Conservation (phyloP, 2,113 vertebrate species). For the Etia nguti region DNA sequence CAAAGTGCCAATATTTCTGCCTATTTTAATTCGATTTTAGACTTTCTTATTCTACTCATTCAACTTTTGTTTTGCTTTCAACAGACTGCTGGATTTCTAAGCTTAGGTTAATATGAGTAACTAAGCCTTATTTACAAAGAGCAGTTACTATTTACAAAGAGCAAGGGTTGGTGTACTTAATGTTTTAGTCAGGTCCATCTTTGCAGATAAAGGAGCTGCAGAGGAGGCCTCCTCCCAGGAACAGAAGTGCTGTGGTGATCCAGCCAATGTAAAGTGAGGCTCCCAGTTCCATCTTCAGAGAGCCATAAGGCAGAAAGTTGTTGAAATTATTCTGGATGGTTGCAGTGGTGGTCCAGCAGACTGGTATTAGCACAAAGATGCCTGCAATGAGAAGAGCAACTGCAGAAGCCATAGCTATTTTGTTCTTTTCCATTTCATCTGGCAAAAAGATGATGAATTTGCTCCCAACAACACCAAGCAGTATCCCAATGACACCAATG, state of each 20-base stretch:
- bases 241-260: conserved; percentile 69
- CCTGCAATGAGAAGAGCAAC: too few relatives aligned
- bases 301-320: conserved; percentile 61
- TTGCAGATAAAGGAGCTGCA: conserved; percentile 67
- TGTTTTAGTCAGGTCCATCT: conserved; percentile 40
- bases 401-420: too few relatives aligned
- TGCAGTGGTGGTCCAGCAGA: too few relatives aligned
- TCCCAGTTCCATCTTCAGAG: conserved; percentile 72
- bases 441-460: too few relatives aligned
- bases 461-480: too few relatives aligned
- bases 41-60: background rate
- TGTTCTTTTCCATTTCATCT: too few relatives aligned
- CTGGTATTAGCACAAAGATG: too few relatives aligned
- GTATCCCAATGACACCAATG: too few relatives aligned
- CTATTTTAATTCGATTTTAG: background rate
- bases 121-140: too few relatives aligned
- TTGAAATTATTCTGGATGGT: conserved; percentile 23
- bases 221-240: conserved; percentile 76
- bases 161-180: conserved; percentile 58
- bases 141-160: too few relatives aligned
- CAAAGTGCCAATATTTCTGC: background rate
- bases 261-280: conserved; percentile 35
- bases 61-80: background rate
- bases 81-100: background rate
- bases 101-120: background rate